Percentiles rank a stretch among this genome's conserved stretches.
Evolutionary conservation across 1,140 invertebrate species (phyloP).

Genomic region (Drosophila teissieri): DNA sequence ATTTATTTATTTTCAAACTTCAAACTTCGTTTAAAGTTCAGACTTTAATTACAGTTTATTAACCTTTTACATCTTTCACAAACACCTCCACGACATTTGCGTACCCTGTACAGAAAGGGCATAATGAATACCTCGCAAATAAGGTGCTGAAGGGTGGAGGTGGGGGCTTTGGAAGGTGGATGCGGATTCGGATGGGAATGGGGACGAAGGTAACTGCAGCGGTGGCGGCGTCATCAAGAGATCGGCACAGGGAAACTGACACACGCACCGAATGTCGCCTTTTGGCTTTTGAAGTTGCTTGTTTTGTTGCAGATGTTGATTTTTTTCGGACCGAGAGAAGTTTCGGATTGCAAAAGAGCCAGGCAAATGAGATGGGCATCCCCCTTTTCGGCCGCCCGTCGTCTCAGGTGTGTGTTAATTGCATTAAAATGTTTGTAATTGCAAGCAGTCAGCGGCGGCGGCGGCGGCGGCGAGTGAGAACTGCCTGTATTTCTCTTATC

Average conservation of each 20-base stretch:
- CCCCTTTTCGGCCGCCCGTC: slow-evolving; percentile 3
- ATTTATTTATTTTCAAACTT: too few relatives aligned
- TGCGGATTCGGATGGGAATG: not conserved
- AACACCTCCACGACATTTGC: not conserved
- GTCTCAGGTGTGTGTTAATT: slow-evolving; percentile 65
- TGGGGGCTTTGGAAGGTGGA: not conserved
- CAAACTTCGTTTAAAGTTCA: too few relatives aligned
- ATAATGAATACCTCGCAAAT: slow-evolving; percentile 42
- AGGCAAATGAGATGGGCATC: slow-evolving; percentile 67
- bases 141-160: slow-evolving; percentile 33
- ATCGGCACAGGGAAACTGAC: slow-evolving; percentile 54
- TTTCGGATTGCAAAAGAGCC: slow-evolving; percentile 50
- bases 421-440: slow-evolving; percentile 84
- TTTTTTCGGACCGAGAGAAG: slow-evolving; percentile 32
- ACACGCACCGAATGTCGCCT: slow-evolving; percentile 74
- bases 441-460: slow-evolving; percentile 46
- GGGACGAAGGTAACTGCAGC: slow-evolving; percentile 27
- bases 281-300: slow-evolving; percentile 73
- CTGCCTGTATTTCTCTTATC: slow-evolving; percentile 40
- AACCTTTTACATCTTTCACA: too few relatives aligned
- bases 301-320: slow-evolving; percentile 13
- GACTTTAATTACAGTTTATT: too few relatives aligned
- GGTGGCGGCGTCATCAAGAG: slow-evolving; percentile 52
- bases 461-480: too few relatives aligned
- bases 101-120: not conserved